Conservation (phyloP, 2,113 vertebrate species). For the Platysternon megacephalum region DNA sequence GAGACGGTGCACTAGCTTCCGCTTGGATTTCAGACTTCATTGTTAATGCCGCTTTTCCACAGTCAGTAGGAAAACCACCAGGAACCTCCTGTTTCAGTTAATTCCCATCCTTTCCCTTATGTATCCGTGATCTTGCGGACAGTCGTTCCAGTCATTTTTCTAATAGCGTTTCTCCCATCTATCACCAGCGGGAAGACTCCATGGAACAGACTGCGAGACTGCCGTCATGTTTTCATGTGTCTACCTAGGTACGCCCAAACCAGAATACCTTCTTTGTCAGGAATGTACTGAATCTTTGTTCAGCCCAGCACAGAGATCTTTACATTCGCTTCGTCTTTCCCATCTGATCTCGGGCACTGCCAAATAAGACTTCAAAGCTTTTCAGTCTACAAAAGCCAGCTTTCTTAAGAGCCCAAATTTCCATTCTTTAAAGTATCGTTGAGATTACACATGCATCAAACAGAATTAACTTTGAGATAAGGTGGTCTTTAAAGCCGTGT, state of each 20-base stretch:
- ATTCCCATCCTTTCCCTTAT: not conserved
- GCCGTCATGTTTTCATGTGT: not conserved
- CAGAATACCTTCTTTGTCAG: not conserved
- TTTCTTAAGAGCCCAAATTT: not conserved
- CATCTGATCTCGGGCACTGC: not conserved
- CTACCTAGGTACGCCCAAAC: not conserved
- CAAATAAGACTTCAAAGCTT: not conserved
- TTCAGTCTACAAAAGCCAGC: not conserved
- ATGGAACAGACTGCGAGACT: not conserved
- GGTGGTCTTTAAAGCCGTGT: not conserved
- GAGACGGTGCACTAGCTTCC: not conserved
- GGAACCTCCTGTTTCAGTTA: accelerated
- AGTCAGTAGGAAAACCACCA: not conserved
- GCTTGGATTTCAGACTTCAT: not conserved
- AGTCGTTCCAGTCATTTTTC: not conserved
- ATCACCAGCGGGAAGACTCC: not conserved
- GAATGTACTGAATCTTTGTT: not conserved
- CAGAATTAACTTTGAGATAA: not conserved
- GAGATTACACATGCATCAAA: not conserved
- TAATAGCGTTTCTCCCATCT: not conserved
- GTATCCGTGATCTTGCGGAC: not conserved
- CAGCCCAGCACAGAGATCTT: not conserved
- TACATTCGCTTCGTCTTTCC: accelerated
- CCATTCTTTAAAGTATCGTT: not conserved
- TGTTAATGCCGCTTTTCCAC: not conserved